Conservation (phyloP, 2,888 invertebrate species). For the Caenorhabditis parvicauda region DNA sequence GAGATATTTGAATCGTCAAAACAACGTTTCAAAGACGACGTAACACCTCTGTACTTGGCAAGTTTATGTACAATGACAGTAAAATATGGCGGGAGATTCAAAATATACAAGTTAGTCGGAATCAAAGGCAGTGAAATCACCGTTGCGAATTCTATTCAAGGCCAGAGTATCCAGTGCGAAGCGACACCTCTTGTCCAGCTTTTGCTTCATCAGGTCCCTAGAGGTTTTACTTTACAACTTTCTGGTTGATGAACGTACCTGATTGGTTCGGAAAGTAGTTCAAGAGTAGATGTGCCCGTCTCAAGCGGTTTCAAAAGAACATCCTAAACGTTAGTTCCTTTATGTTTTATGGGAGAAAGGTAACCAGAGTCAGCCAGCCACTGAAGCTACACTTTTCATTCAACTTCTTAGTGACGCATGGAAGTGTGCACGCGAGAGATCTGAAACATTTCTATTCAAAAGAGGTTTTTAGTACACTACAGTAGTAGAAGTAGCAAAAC, state of each 20-base stretch:
- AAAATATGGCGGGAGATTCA: too few relatives aligned
- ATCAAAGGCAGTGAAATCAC: constrained; percentile 27
- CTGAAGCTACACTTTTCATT: constrained; percentile 27
- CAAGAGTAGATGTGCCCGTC: constrained; percentile 23
- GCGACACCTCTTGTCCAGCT: constrained; percentile 31
- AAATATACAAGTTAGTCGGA: neutral
- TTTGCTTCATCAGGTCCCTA: constrained; percentile 22
- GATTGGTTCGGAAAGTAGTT: constrained; percentile 15
- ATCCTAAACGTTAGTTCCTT: constrained; percentile 11
- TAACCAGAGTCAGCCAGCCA: constrained; percentile 33
- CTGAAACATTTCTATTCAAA: neutral
- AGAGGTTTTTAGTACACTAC: neutral
- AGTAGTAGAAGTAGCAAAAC: too few relatives aligned
- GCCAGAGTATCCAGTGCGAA: constrained; percentile 22
- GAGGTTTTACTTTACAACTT: too few relatives aligned
- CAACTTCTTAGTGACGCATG: constrained; percentile 26
- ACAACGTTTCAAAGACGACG: too few relatives aligned
- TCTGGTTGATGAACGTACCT: constrained; percentile 3
- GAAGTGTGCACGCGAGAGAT: constrained; percentile 32
- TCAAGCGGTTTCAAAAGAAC: constrained; percentile 37
- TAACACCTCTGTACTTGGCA: too few relatives aligned
- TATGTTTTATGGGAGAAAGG: neutral
- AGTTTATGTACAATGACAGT: too few relatives aligned
- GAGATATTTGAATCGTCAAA: too few relatives aligned
- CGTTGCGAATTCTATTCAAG: constrained; percentile 31